Base-by-base conservation (phyloP, 2,888 invertebrate species). In the Physocephala rufipes region DNA sequence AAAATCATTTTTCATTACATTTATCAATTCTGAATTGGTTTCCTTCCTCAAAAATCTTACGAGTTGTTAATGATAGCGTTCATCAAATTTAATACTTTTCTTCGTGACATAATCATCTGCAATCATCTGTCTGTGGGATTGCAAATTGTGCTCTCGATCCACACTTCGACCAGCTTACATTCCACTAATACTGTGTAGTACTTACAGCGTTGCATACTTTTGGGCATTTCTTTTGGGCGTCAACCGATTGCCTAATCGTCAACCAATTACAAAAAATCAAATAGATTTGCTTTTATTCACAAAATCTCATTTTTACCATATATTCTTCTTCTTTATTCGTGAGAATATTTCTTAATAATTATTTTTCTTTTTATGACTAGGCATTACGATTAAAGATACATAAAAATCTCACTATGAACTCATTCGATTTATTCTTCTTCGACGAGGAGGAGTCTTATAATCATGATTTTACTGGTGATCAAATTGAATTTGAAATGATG, bases 1-100 rank as follows among this genome's bases (percentile, higher is more conserved):
- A 19, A 59, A 30, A 61, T 49, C 47, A 7, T 28, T 13, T 66
- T 51, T 43, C 9, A 53, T 53, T 2, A 36, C 15, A 15, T 21
- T 15, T 66, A 28, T 16, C 2, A 28, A 30, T 66, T 9, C 30
- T 58, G 24, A 7, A 53, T 19, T 45, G n/a, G 12, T 28, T 45
- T 3, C 9, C 3, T 58, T 28, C 13, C 28, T 58, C 12, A 13
- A 36, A 28, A 74, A 82, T 90, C 91, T 90, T 88, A 92, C 92
- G 92, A 90, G 73, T 90, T 89, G 69, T 88, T 87, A 66, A 91
- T 89, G 71, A 93, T 88, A 43, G 90, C 88, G 79, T 90, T 88
- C 72, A 93, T 85, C 77, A 93, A 87, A 85, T 90, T 90, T 73
- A 92, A 86, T 67, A 91, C 89, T 80, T 79, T 83, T 70, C 78